phyloP scores from a whole-genome alignment of 2,888 invertebrate species.

The Ligdia adustata region DNA sequence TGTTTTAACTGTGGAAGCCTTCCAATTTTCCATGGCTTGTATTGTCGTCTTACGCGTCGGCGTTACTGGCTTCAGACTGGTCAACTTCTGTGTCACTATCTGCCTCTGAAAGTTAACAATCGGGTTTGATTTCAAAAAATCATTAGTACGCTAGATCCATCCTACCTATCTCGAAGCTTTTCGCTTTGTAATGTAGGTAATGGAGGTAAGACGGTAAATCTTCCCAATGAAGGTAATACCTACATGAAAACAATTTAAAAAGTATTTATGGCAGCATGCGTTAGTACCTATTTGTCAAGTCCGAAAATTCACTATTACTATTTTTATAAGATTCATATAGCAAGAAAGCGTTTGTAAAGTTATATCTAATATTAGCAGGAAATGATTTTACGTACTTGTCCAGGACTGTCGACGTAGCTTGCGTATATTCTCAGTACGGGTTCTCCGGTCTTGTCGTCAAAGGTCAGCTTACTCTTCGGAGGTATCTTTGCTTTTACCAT shows the following conservation, averaged over 20 bases:
- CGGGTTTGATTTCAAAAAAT: no score
- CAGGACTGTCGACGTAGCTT: constrained; percentile 65
- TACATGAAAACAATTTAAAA: no score
- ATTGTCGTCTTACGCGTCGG: constrained; percentile 50
- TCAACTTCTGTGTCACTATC: constrained; percentile 55
- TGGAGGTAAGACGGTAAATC: no score
- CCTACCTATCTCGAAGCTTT: no score
- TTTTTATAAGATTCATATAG: no score
- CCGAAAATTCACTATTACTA: no score
- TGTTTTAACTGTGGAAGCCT: constrained; percentile 50
- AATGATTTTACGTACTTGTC: constrained; percentile 53
- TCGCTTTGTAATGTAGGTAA: no score
- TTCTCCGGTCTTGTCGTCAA: constrained; percentile 74
- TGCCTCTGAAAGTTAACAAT: constrained; percentile 67
- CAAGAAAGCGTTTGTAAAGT: no score
- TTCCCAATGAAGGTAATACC: no score
- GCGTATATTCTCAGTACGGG: constrained; percentile 83
- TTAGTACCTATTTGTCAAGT: no score
- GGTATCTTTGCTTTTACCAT: constrained; percentile 72
- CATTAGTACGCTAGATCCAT: no score
- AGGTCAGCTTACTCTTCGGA: constrained; percentile 70
- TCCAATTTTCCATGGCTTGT: constrained; percentile 56
- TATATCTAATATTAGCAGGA: background rate
- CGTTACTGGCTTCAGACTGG: constrained; percentile 54
- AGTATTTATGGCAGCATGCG: no score